phyloP scores from a whole-genome alignment of 2,797 vertebrate species.

The Nyctibius grandis region DNA sequence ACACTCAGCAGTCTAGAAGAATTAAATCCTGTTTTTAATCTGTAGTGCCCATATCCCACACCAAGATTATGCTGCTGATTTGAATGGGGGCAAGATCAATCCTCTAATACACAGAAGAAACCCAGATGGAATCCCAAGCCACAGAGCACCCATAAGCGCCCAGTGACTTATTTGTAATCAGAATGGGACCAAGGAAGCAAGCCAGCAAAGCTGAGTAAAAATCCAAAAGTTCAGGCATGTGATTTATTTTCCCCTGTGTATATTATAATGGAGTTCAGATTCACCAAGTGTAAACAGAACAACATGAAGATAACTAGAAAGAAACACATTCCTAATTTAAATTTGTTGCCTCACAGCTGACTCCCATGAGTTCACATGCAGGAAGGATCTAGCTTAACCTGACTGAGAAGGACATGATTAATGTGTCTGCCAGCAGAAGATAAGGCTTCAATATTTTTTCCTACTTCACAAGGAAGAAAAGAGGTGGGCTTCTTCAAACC shows the following conservation, averaged over 20 bases:
- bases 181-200: neutral
- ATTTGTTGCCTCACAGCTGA: neutral
- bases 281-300: neutral
- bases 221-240: neutral
- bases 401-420: slow-evolving; percentile 9
- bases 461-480: neutral
- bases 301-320: neutral
- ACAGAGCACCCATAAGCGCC: neutral
- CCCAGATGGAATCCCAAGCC: neutral
- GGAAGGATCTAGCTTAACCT: neutral
- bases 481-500: neutral
- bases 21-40: neutral
- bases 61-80: neutral
- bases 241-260: neutral
- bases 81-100: neutral
- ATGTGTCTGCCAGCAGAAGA: neutral
- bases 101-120: neutral
- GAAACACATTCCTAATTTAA: neutral
- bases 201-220: neutral
- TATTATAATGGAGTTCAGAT: neutral
- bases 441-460: neutral
- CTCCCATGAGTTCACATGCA: neutral
- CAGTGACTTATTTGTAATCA: neutral
- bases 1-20: neutral
- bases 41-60: neutral